A percentile compares a stretch with the other conserved stretches of the same genome.
Conservation (phyloP, 1,140 invertebrate genomes). For the Leptopilina boulardi region DNA sequence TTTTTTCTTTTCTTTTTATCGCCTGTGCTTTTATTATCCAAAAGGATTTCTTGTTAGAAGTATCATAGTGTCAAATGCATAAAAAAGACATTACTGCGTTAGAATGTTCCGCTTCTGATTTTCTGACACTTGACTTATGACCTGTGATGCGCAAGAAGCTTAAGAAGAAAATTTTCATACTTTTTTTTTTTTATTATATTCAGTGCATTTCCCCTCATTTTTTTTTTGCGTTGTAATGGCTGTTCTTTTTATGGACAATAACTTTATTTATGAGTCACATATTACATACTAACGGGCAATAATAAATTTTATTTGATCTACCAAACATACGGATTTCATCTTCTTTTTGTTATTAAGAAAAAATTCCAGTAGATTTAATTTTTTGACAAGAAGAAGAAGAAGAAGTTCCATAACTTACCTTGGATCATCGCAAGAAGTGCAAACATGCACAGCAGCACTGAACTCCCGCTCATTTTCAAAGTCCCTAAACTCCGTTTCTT, state of each 20-base stretch:
- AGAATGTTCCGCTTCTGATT: constrained; percentile 9
- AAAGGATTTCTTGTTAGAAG: constrained; percentile 9
- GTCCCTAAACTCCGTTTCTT: constrained; percentile 29
- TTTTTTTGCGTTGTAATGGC: background rate
- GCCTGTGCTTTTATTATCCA: background rate
- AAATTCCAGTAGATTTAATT: constrained; percentile 21
- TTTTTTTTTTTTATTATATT: constrained; percentile 15
- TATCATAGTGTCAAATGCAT: background rate
- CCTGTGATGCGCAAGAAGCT: background rate
- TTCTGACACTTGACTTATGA: constrained; percentile 17
- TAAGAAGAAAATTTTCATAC: background rate
- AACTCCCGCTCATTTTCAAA: constrained; percentile 63
- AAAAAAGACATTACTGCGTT: constrained; percentile 4
- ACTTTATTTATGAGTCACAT: background rate
- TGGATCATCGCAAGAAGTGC: constrained; percentile 61
- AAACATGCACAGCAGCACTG: constrained; percentile 63
- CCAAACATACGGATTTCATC: too few relatives aligned
- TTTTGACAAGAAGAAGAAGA: background rate
- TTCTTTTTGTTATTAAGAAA: background rate
- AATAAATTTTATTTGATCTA: background rate
- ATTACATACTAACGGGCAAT: background rate
- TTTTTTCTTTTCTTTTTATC: background rate
- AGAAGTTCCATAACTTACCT: constrained; percentile 60
- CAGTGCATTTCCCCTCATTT: too few relatives aligned
- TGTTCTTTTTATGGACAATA: background rate